Conservation (phyloP, 1,140 invertebrate genomes). For the Neodiprion virginianus region DNA sequence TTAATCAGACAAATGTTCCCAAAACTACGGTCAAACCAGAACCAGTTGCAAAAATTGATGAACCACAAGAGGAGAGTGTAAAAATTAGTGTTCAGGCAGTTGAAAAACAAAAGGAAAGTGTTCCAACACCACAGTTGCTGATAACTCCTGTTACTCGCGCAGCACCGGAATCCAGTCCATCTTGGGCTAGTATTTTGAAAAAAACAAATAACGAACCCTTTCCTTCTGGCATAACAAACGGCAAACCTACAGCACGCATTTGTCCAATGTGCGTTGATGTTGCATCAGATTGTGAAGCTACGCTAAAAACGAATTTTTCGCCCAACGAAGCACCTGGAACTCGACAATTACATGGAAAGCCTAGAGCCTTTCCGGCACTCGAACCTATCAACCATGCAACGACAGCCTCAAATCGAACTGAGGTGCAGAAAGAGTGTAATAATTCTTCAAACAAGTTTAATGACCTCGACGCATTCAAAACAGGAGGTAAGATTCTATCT, state of each 20-base stretch:
- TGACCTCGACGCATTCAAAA: conserved; percentile 70
- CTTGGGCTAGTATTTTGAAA: conserved; percentile 23
- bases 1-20: conserved; percentile 29
- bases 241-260: conserved; percentile 14
- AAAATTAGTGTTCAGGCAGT: neutral
- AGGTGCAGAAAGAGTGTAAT: conserved; percentile 45
- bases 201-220: neutral
- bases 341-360: neutral
- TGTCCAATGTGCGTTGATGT: neutral
- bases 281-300: conserved; percentile 46
- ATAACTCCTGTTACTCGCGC: neutral
- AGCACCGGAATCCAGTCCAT: neutral
- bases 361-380: conserved; percentile 9
- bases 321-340: neutral
- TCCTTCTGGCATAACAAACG: neutral
- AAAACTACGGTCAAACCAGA: conserved; percentile 24
- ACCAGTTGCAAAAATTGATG: neutral
- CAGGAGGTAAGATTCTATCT: conserved; percentile 66
- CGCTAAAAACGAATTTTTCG: conserved; percentile 14
- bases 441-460: conserved; percentile 44
- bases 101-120: neutral
- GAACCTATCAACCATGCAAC: conserved; percentile 22
- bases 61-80: neutral
- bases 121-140: neutral
- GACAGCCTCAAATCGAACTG: conserved; percentile 22